Percentiles rank a stretch among this genome's conserved stretches.
These are phyloP conservation scores for Cylindroiulus punctatus DNA, from an alignment of 2,888 invertebrate species.

Conservation along the genomic window DNA sequence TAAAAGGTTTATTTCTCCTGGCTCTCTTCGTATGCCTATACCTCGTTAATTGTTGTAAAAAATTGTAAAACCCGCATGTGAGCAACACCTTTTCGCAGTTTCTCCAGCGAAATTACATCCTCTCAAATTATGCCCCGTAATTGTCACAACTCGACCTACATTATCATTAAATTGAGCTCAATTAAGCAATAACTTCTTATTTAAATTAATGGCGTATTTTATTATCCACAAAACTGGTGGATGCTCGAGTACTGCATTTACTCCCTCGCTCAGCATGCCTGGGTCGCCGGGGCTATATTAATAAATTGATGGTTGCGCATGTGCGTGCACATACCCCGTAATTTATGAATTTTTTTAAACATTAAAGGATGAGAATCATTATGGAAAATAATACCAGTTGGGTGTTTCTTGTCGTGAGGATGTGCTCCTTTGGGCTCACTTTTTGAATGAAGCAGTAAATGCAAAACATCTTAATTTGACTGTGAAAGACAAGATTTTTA, in stretches of 20 bases:
- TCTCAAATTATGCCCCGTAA: slow-evolving; percentile 29
- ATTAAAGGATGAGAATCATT: not conserved
- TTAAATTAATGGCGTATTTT: slow-evolving; percentile 47
- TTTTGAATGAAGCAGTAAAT: not conserved
- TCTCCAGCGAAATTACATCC: slow-evolving; percentile 6
- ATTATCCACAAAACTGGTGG: slow-evolving; percentile 43
- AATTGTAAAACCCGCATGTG: slow-evolving; percentile 16
- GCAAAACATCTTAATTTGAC: not conserved
- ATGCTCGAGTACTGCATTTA: not conserved
- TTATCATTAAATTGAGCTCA: slow-evolving; percentile 44
- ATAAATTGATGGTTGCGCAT: not conserved
- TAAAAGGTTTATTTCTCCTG: slow-evolving; percentile 35
- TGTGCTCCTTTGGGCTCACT: not conserved
- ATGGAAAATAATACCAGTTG: not conserved
- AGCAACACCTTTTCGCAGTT: slow-evolving; percentile 42
- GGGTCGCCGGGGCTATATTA: slow-evolving; percentile 23
- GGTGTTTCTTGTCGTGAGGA: not conserved
- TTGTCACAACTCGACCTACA: slow-evolving; percentile 39
- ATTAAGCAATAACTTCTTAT: slow-evolving; percentile 47
- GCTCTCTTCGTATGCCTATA: not conserved
- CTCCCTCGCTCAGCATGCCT: not conserved
- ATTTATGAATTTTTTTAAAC: not conserved
- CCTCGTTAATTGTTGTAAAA: slow-evolving; percentile 21
- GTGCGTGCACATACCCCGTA: not conserved
- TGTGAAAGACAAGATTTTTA: not conserved